phyloP scores from a whole-genome alignment of 2,888 invertebrate species.

The Dione vanillae region DNA sequence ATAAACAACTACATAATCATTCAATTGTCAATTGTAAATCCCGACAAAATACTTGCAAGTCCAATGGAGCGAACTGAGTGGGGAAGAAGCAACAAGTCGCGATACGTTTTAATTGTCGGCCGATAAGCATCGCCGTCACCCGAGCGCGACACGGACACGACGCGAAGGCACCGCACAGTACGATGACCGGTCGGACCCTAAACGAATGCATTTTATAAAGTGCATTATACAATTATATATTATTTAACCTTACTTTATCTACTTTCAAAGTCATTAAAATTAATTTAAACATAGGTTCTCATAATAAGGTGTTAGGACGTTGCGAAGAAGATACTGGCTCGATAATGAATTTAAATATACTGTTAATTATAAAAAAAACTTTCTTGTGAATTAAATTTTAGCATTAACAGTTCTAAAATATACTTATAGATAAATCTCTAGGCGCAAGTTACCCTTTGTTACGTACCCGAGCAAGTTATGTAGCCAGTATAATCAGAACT shows the following conservation, averaged over 20 bases:
- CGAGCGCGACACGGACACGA: slow-evolving; percentile 73
- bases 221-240: slow-evolving; percentile 49
- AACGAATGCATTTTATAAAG: slow-evolving; percentile 48
- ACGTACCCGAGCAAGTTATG: slow-evolving; percentile 50
- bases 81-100: slow-evolving; percentile 80
- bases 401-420: slow-evolving; percentile 65
- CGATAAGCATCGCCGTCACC: slow-evolving; percentile 79
- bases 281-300: background rate
- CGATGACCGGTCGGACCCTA: slow-evolving; percentile 68
- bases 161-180: slow-evolving; percentile 60
- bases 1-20: slow-evolving; percentile 3
- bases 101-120: slow-evolving; percentile 80
- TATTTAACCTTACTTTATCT: slow-evolving; percentile 36
- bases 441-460: slow-evolving; percentile 61
- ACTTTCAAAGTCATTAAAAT: background rate
- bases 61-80: slow-evolving; percentile 44
- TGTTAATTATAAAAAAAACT: background rate
- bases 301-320: background rate
- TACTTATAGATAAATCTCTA: slow-evolving; percentile 63
- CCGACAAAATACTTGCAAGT: slow-evolving; percentile 37
- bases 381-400: slow-evolving; percentile 13
- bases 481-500: slow-evolving; percentile 62
- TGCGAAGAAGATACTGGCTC: background rate
- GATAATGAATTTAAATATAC: background rate
- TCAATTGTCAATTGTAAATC: slow-evolving; percentile 33